These are phyloP conservation scores for Anguilla pacifica DNA, from an alignment of 2,797 vertebrate species.

Conservation along the genomic window DNA sequence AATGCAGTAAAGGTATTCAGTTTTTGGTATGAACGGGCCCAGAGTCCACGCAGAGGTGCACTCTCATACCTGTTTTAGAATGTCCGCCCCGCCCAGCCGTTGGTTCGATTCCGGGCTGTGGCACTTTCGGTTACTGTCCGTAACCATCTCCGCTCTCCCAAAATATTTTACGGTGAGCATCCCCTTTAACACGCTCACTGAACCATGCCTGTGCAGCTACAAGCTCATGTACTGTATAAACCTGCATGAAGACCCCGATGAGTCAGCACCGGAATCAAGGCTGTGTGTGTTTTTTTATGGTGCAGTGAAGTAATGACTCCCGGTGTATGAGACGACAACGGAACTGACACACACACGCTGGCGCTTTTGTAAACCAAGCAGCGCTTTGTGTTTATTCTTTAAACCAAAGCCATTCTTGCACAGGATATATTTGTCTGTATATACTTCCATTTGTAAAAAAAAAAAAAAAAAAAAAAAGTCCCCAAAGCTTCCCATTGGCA, in stretches of 20 bases:
- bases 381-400: conserved; percentile 6
- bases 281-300: background rate
- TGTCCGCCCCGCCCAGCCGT: too few relatives aligned
- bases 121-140: too few relatives aligned
- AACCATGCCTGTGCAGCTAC: background rate
- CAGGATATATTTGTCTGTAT: conserved; percentile 24
- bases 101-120: too few relatives aligned
- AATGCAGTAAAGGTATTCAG: background rate
- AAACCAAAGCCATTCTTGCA: conserved; percentile 1
- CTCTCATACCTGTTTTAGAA: too few relatives aligned
- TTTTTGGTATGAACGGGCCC: too few relatives aligned
- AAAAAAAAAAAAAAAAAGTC: background rate
- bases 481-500: conserved; percentile 44
- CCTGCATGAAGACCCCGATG: background rate
- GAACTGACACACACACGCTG: background rate
- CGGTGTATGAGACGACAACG: background rate
- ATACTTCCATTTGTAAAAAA: conserved; percentile 46
- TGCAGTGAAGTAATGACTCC: too few relatives aligned
- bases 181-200: too few relatives aligned
- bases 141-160: too few relatives aligned
- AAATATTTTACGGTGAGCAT: too few relatives aligned
- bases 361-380: conserved; percentile 14
- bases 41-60: too few relatives aligned
- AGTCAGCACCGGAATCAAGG: background rate
- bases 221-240: background rate